Evolutionary conservation across 1,140 invertebrate species (phyloP).

Genomic region (Sitobion miscanthi): DNA sequence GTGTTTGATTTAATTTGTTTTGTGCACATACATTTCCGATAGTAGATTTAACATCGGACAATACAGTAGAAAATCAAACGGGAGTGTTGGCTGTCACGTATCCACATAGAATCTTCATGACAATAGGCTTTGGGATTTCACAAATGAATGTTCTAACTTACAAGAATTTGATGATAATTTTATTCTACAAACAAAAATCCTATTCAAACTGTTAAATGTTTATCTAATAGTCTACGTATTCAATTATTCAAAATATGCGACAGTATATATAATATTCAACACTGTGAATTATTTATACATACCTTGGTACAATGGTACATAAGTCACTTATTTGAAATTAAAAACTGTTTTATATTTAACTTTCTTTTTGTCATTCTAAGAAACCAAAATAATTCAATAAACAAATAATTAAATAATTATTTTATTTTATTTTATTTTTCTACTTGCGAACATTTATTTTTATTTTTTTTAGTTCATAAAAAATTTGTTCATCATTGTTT

Average conservation of each 20-base stretch:
- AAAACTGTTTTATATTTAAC: neutral
- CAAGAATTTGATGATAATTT: neutral
- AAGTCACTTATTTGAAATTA: neutral
- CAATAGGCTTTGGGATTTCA: slow-evolving; percentile 37
- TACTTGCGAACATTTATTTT: neutral
- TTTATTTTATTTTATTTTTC: neutral
- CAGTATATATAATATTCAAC: neutral
- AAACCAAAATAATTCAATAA: neutral
- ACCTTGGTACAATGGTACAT: neutral
- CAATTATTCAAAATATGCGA: neutral
- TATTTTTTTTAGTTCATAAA: neutral
- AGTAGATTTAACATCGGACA: slow-evolving; percentile 30
- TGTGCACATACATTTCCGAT: slow-evolving; percentile 1
- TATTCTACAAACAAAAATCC: neutral
- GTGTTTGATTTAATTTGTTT: slow-evolving; percentile 47
- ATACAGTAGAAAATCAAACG: slow-evolving; percentile 53
- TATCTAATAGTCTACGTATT: neutral
- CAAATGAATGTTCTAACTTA: neutral
- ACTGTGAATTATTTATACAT: neutral
- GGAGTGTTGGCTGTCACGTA: slow-evolving; percentile 39
- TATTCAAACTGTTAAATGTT: slow-evolving; percentile 13
- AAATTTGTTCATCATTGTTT: neutral
- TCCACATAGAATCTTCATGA: slow-evolving; percentile 50
- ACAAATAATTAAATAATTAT: neutral
- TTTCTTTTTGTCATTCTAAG: neutral